Percentiles rank a stretch among this genome's conserved stretches.
Conservation (phyloP, 2,888 invertebrate genomes). For the Drosophila eohydei region DNA sequence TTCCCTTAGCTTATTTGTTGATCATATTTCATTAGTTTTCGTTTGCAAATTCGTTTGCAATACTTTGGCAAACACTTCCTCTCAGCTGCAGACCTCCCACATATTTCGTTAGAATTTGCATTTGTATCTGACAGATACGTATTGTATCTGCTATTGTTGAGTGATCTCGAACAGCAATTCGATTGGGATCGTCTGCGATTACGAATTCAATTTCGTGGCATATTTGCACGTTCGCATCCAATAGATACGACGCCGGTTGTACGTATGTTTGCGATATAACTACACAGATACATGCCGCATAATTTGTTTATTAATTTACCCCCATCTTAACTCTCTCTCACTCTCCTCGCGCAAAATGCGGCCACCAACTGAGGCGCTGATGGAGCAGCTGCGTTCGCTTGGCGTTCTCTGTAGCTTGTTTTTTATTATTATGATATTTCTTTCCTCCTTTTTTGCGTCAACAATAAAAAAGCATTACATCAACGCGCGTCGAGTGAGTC, state of each 20-base stretch:
- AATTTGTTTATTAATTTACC: slow-evolving; percentile 61
- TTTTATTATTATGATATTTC: slow-evolving; percentile 15
- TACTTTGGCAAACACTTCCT: slow-evolving; percentile 19
- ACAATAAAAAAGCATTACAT: slow-evolving; percentile 61
- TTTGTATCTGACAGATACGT: slow-evolving; percentile 42
- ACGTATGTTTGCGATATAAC: background rate
- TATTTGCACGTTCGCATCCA: slow-evolving; percentile 51
- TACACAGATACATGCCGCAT: slow-evolving; percentile 34
- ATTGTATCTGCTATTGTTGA: slow-evolving; percentile 7
- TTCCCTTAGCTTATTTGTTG: background rate
- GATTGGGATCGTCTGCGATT: slow-evolving; percentile 29
- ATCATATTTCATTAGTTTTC: slow-evolving; percentile 31
- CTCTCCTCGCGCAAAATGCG: slow-evolving; percentile 29
- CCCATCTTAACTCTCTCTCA: background rate
- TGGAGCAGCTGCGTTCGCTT: slow-evolving; percentile 45
- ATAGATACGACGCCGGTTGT: slow-evolving; percentile 24
- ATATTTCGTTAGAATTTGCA: slow-evolving; percentile 26
- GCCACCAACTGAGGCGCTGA: slow-evolving; percentile 60
- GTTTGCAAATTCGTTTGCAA: slow-evolving; percentile 26
- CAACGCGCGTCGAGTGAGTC: slow-evolving; percentile 52
- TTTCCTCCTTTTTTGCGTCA: slow-evolving; percentile 27
- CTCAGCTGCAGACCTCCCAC: slow-evolving; percentile 20
- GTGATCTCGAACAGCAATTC: slow-evolving; percentile 29
- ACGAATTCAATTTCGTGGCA: slow-evolving; percentile 38
- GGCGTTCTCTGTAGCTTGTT: slow-evolving; percentile 18